Conservation (phyloP, 2,888 invertebrate genomes). For the Eucera pruinosa region DNA sequence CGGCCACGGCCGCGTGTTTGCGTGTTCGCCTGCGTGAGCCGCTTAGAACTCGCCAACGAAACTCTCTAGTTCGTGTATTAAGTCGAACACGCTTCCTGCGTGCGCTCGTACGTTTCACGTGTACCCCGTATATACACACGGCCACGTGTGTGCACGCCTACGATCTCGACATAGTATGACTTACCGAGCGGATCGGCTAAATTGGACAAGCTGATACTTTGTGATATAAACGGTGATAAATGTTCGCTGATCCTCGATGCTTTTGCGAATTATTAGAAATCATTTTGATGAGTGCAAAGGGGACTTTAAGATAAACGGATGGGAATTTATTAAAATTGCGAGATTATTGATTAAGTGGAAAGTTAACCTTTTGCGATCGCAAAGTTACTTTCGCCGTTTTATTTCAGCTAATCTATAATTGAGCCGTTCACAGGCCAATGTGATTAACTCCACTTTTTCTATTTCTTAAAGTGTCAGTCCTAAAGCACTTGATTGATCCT, state of each 20-base stretch:
- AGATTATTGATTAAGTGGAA: not conserved
- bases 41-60: slow-evolving; percentile 38
- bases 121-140: not conserved
- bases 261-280: slow-evolving; percentile 3
- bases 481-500: too few relatives aligned
- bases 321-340: too few relatives aligned
- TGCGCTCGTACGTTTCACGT: slow-evolving; percentile 36
- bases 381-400: too few relatives aligned
- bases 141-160: slow-evolving; percentile 15
- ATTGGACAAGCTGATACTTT: slow-evolving; percentile 19
- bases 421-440: too few relatives aligned
- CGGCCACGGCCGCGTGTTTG: slow-evolving; percentile 30
- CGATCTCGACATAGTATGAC: slow-evolving; percentile 22
- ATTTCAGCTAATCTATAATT: too few relatives aligned
- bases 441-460: too few relatives aligned
- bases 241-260: not conserved
- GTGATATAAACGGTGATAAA: slow-evolving; percentile 13
- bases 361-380: too few relatives aligned
- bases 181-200: slow-evolving; percentile 26
- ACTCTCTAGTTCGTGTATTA: slow-evolving; percentile 48
- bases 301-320: not conserved
- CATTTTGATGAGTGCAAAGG: not conserved
- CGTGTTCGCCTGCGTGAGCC: slow-evolving; percentile 45
- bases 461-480: too few relatives aligned
- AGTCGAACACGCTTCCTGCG: slow-evolving; percentile 50